A percentile compares a stretch with the other conserved stretches of the same genome.
These are phyloP conservation scores for Proteles cristata DNA, from an alignment of 2,113 vertebrate genomes.

Conservation along the genomic window DNA sequence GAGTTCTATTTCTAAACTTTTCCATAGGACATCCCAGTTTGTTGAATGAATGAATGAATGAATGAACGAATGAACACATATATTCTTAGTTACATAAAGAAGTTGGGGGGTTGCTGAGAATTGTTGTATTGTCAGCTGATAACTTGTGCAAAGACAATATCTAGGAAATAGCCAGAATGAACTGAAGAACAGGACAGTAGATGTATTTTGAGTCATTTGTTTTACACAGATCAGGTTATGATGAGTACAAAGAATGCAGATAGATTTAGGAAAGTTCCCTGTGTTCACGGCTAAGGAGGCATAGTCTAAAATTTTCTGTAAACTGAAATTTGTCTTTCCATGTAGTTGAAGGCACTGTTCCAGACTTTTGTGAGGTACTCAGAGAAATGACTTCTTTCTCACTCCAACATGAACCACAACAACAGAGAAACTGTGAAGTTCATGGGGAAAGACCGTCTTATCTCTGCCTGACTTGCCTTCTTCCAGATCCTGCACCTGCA, in stretches of 20 bases:
- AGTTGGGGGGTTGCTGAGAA: background rate
- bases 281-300: background rate
- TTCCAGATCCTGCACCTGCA: background rate
- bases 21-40: background rate
- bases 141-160: background rate
- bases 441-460: background rate
- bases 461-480: background rate
- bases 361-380: background rate
- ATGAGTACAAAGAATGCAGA: background rate
- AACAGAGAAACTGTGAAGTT: background rate
- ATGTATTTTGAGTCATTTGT: background rate
- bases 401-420: background rate
- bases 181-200: background rate
- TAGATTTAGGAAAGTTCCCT: background rate
- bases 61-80: background rate
- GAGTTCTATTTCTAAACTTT: background rate
- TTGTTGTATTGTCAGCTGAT: background rate
- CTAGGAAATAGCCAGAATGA: background rate
- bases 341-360: background rate
- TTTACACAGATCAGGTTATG: background rate
- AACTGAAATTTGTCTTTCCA: background rate
- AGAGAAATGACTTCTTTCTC: background rate
- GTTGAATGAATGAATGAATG: background rate
- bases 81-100: background rate
- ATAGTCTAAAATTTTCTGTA: background rate